phyloP scores from a whole-genome alignment of 2,888 invertebrate genomes.

The Phengaris alcon region DNA sequence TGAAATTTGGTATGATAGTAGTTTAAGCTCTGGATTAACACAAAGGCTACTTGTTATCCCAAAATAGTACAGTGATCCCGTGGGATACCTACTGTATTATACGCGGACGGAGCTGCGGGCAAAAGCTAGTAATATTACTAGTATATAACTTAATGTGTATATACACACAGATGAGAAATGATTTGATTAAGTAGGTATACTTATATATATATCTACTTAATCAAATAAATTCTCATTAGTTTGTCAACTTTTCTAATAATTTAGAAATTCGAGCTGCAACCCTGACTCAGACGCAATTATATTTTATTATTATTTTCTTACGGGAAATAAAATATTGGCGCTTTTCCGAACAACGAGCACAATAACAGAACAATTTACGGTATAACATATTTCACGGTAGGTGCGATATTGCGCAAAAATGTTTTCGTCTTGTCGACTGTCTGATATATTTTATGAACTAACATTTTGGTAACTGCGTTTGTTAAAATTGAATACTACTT shows the following conservation, averaged over 20 bases:
- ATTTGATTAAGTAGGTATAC: too few relatives aligned
- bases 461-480: not conserved
- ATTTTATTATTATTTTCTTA: slow-evolving; percentile 20
- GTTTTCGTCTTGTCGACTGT: slow-evolving; percentile 13
- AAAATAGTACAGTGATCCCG: too few relatives aligned
- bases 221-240: too few relatives aligned
- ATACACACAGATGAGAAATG: too few relatives aligned
- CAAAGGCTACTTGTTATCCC: too few relatives aligned
- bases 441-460: not conserved
- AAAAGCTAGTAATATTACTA: too few relatives aligned
- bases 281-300: slow-evolving; percentile 14
- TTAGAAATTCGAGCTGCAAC: not conserved
- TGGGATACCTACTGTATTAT: too few relatives aligned
- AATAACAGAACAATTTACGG: not conserved
- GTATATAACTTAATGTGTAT: too few relatives aligned
- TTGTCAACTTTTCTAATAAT: not conserved
- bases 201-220: too few relatives aligned
- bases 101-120: too few relatives aligned
- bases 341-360: not conserved
- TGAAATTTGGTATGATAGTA: too few relatives aligned
- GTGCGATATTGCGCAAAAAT: slow-evolving; percentile 24
- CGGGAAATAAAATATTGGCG: slow-evolving; percentile 16
- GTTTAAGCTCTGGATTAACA: too few relatives aligned
- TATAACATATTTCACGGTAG: slow-evolving; percentile 6
- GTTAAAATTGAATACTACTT: not conserved